A percentile compares a stretch with the other conserved stretches of the same genome.
Conservation (phyloP, 2,797 vertebrate genomes). For the Tarsius wallacei region DNA sequence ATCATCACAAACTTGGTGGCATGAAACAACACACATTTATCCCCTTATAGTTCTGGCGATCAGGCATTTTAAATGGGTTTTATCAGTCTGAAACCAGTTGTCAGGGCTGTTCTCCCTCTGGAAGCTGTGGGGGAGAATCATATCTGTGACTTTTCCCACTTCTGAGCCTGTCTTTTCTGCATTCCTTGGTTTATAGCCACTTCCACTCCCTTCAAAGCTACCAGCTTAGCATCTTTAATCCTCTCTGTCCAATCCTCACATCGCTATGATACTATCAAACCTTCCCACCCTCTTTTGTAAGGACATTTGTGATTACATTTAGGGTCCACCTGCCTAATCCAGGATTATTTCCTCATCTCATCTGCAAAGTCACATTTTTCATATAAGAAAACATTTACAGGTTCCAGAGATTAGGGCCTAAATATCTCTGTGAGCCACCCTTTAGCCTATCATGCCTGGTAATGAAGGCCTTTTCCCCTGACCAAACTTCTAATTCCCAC, state of each 20-base stretch:
- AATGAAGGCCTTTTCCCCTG: background rate
- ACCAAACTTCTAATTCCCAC: background rate
- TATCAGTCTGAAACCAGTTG: background rate
- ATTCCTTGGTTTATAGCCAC: background rate
- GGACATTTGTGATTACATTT: background rate
- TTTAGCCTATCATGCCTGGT: background rate
- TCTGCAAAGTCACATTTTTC: background rate
- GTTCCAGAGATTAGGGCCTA: background rate
- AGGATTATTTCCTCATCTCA: background rate
- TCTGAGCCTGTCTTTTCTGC: background rate
- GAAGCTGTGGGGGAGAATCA: no score
- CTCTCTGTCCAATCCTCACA: background rate
- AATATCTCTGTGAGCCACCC: background rate
- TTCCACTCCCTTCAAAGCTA: background rate
- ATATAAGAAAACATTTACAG: background rate
- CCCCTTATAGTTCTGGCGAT: background rate
- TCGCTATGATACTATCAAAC: background rate
- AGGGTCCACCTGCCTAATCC: background rate
- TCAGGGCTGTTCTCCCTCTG: rapidly evolving
- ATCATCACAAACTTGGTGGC: background rate
- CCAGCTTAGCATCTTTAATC: background rate
- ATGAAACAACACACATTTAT: slow-evolving; percentile 20
- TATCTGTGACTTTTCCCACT: background rate
- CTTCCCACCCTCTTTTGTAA: background rate
- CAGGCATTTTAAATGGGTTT: background rate